A percentile compares a stretch with the other conserved stretches of the same genome.
Conservation (phyloP, 2,888 invertebrate species). For the Dexiosoma caninum region DNA sequence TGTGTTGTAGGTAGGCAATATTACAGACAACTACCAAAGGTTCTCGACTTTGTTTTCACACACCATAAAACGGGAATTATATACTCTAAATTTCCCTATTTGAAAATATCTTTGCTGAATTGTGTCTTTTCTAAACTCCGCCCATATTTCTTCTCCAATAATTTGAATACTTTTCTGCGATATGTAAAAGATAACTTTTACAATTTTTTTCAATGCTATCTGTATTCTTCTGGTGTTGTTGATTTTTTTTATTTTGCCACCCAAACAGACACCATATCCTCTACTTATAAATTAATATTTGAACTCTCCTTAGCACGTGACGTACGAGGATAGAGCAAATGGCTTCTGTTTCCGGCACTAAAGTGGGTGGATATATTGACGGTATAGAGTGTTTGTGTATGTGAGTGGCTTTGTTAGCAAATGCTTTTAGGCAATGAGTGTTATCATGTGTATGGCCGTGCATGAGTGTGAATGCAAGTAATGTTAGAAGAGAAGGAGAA, state of each 20-base stretch:
- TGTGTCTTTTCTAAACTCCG: slow-evolving; percentile 1
- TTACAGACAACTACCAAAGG: neutral
- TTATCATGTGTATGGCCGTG: neutral
- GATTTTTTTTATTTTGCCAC: slow-evolving; percentile 13
- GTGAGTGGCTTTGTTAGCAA: slow-evolving; percentile 56
- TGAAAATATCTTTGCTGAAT: neutral
- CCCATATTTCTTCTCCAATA: neutral
- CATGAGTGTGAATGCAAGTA: slow-evolving; percentile 30
- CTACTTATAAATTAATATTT: slow-evolving; percentile 46
- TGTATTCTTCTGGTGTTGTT: neutral
- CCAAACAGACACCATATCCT: slow-evolving; percentile 58
- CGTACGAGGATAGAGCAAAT: slow-evolving; percentile 59
- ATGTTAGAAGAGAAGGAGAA: slow-evolving; percentile 64
- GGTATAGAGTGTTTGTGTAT: neutral
- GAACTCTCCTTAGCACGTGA: slow-evolving; percentile 60
- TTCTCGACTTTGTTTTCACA: neutral
- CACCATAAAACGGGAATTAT: neutral
- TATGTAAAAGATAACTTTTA: too few species aligned
- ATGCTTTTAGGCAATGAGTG: slow-evolving; percentile 20
- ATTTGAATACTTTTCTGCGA: neutral
- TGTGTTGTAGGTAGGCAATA: neutral
- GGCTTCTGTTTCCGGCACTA: slow-evolving; percentile 65
- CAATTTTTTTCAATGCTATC: neutral
- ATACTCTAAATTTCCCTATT: neutral
- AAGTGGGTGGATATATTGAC: slow-evolving; percentile 59